Conservation (phyloP, 1,140 invertebrate genomes). For the Solenopsis fugax region DNA sequence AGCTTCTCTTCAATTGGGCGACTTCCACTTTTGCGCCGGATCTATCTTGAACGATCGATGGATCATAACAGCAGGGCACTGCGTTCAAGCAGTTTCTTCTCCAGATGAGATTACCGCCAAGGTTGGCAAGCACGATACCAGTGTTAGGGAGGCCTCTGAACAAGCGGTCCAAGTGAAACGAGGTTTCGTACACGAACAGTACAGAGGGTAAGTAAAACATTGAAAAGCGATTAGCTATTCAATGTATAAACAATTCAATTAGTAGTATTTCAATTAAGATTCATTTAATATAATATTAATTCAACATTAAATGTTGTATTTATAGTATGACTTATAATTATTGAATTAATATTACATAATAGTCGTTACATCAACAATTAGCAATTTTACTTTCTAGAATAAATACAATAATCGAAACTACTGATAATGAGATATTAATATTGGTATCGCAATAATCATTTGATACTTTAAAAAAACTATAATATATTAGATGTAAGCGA, state of each 20-base stretch:
- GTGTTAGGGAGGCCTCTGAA: constrained; percentile 80
- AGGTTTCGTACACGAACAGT: constrained; percentile 85
- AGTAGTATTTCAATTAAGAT: too few species aligned
- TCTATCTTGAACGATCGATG: constrained; percentile 86
- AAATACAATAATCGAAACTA: neutral
- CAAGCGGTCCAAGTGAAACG: constrained; percentile 83
- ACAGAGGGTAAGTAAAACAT: constrained; percentile 83
- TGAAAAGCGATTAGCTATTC: neutral
- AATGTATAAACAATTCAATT: too few species aligned
- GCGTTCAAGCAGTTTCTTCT: constrained; percentile 78
- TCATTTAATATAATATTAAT: too few species aligned
- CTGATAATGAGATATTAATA: neutral
- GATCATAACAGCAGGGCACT: constrained; percentile 88
- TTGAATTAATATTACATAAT: neutral
- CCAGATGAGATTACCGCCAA: constrained; percentile 69
- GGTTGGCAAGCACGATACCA: constrained; percentile 79
- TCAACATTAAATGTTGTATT: neutral
- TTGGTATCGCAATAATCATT: neutral
- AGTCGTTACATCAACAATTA: neutral
- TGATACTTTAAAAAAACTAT: neutral
- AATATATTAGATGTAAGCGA: neutral
- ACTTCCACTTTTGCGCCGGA: constrained; percentile 87
- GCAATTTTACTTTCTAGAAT: neutral
- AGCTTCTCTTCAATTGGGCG: constrained; percentile 83
- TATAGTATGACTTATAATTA: neutral